Evolutionary conservation across 2,113 vertebrate species (phyloP), one percentile per base, ranked within the genome.

Genomic region (Cyanoderma ruficeps): DNA sequence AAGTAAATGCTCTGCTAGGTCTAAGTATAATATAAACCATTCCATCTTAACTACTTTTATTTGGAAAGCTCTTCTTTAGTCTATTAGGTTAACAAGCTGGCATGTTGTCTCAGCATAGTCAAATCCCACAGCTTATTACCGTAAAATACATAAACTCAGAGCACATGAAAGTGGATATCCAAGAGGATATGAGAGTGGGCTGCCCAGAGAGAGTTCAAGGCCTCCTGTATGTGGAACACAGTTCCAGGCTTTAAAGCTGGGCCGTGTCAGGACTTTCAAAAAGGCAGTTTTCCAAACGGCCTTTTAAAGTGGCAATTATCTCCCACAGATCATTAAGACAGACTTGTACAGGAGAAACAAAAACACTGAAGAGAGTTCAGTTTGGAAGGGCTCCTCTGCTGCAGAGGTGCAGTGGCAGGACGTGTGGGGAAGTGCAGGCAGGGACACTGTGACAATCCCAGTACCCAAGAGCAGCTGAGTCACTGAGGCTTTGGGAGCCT

Each of bases 111-210:
- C 57, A 44, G 49, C 85, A 75, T 71, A 71, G 61, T 68, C 35
- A 96, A 98, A 86, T 97, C 96, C 89, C 96, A 86, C 59, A 94
- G 76, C 94, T 97, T 87, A 97, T 98, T 96, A 97, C 46, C 92
- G 97, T 96, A 96, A 94, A 97, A 90, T 72, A 83, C 35, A 52
- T 90, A 87, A 93, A 69, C 79, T 80, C 74, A 67, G 83, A 93
- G 90, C 69, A 97, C 91, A 94, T 93, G 71, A 97, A 97, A 97
- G 90, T 50, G 33, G 20, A 21, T 47, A 74, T 87, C 85, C 83
- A 92, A 87, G 90, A 96, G 65, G 64, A 96, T 87, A 84, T 92
- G 89, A 97, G 91, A 95, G 81, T 56, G n/a, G 84, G 93, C 89
- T 96, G 93, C 76, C 55, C 85, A 94, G 90, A 89, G 92, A 92